Evolutionary conservation across 2,888 invertebrate genomes (phyloP).

Genomic region (Ophion ventricosus): DNA sequence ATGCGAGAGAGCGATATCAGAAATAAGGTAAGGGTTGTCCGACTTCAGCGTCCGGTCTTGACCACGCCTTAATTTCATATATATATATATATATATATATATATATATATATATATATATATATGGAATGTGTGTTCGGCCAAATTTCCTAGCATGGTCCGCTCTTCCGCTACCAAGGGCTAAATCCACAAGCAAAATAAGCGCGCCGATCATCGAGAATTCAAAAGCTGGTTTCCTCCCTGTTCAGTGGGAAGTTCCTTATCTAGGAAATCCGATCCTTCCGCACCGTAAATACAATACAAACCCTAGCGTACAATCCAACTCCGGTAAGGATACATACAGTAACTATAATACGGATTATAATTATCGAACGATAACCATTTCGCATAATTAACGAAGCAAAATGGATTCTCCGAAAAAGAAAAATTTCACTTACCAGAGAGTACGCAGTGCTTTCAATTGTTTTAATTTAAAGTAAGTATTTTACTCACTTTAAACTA

Average conservation of each 20-base stretch:
- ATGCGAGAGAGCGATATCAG: slow-evolving; percentile 74
- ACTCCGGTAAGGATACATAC: background rate
- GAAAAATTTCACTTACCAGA: too few species aligned
- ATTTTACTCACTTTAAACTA: too few species aligned
- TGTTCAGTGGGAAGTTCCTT: slow-evolving; percentile 72
- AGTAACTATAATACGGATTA: background rate
- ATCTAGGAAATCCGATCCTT: slow-evolving; percentile 66
- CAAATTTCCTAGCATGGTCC: slow-evolving; percentile 13
- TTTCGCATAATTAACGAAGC: slow-evolving; percentile 18
- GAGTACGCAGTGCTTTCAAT: too few species aligned
- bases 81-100: slow-evolving; percentile 7
- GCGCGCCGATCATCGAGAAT: slow-evolving; percentile 49
- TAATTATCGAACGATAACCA: background rate
- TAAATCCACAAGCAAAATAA: slow-evolving; percentile 48
- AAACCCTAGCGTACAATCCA: slow-evolving; percentile 20
- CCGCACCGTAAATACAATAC: slow-evolving; percentile 45
- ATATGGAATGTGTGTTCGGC: background rate
- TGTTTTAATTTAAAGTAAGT: too few species aligned
- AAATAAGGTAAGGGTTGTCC: slow-evolving; percentile 79
- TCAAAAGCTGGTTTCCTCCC: slow-evolving; percentile 31
- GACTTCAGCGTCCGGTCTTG: slow-evolving; percentile 55
- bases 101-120: background rate
- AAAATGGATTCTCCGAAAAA: too few species aligned
- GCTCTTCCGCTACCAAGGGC: slow-evolving; percentile 30
- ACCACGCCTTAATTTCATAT: slow-evolving; percentile 35